phyloP scores from a whole-genome alignment of 2,888 invertebrate species.

The Synergus gifuensis region DNA sequence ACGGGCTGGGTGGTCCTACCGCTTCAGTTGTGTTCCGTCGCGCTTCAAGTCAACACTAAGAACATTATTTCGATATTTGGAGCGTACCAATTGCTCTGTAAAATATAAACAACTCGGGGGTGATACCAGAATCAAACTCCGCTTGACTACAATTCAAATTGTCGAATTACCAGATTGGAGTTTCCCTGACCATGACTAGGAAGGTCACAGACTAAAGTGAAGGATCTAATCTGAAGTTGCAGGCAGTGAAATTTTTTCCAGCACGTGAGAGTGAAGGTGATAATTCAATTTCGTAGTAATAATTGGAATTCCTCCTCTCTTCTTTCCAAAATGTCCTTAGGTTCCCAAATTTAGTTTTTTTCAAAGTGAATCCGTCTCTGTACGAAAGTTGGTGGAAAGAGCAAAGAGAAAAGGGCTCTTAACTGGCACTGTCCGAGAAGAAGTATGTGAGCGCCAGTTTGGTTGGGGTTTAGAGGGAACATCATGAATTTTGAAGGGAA shows the following conservation, averaged over 20 bases:
- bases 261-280: conserved; percentile 27
- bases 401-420: conserved; percentile 23
- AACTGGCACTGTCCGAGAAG: conserved; percentile 17
- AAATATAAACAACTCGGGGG: background rate
- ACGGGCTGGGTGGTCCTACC: conserved; percentile 78
- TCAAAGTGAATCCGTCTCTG: conserved; percentile 24
- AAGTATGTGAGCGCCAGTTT: background rate
- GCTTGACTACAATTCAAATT: background rate
- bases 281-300: background rate
- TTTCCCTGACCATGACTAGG: background rate
- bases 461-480: background rate
- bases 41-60: conserved; percentile 75
- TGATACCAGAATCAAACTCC: background rate
- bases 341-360: background rate
- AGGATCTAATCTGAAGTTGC: background rate
- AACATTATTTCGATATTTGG: conserved; percentile 64
- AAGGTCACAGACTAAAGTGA: background rate
- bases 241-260: conserved; percentile 21
- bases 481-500: conserved; percentile 1
- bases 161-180: background rate
- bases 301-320: background rate
- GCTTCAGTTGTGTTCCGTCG: conserved; percentile 78
- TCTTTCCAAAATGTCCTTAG: too few species aligned
- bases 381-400: background rate
- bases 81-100: conserved; percentile 10